Percentiles rank a stretch among this genome's conserved stretches.
phyloP scores from a whole-genome alignment of 2,113 vertebrate species.

The Hippopotamus amphibius region DNA sequence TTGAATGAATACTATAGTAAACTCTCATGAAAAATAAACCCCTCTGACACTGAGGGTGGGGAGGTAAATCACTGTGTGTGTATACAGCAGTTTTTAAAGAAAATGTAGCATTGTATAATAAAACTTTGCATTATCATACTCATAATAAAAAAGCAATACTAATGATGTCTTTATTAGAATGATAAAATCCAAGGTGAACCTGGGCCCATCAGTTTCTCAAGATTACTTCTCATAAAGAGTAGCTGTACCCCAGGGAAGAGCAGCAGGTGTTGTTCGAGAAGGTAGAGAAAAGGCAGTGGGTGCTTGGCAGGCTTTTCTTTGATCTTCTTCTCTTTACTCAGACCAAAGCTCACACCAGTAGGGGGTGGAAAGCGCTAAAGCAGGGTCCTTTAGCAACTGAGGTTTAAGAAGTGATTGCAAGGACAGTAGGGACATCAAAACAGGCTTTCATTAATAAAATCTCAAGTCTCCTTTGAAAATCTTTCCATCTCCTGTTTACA shows the following conservation, averaged over 20 bases:
- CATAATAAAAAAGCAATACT: not conserved
- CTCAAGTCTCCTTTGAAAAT: conserved; percentile 57
- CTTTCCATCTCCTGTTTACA: conserved; percentile 15
- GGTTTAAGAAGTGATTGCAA: conserved; percentile 42
- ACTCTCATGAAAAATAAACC: not conserved
- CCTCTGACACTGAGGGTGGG: not conserved
- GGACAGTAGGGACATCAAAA: not conserved
- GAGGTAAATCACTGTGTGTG: not conserved
- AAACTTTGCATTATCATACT: not conserved
- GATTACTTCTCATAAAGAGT: conserved; percentile 1
- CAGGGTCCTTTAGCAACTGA: conserved; percentile 41
- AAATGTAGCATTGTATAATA: not conserved
- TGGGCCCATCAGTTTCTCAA: not conserved
- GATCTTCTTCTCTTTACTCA: conserved; percentile 54
- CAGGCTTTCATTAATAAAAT: conserved; percentile 52
- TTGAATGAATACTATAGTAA: not conserved
- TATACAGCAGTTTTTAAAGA: not conserved
- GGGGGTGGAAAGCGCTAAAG: not conserved
- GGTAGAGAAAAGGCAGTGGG: not conserved
- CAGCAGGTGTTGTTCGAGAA: conserved; percentile 27
- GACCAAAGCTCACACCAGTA: conserved; percentile 6
- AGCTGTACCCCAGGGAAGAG: not conserved
- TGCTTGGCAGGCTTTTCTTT: conserved; percentile 53
- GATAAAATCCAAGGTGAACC: conserved; percentile 2
- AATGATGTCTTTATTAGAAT: conserved; percentile 7